Evolutionary conservation across 2,797 vertebrate species (phyloP), one percentile per base, ranked within the genome.

Genomic region (Ispidina picta): DNA sequence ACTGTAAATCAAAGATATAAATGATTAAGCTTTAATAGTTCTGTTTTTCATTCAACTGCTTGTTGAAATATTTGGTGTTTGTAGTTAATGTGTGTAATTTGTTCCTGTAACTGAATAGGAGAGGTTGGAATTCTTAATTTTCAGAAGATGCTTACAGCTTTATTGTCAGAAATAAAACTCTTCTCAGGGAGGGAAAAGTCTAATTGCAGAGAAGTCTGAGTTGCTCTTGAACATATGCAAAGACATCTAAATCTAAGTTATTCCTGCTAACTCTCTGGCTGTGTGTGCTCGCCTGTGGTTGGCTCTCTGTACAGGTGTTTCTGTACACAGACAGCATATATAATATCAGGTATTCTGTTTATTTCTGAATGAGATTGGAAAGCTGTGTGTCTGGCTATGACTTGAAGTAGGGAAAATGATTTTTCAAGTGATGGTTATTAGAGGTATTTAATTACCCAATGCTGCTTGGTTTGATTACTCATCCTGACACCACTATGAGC

Each of bases 401-500:
- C 3, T 39, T 35, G 33, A 62, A 58, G 8, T 1, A 58, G 4
- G 25, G 43, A 72, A 63, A 52, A 6, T 17, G 6, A 1, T 37
- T 31, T 74, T 89, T 77, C 33, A 39, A 22, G 43, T 23, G 17
- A 25, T 55, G 26, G 9, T 62, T 77, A 7, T 31, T 29, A 29
- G 8, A 69, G 20, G 14, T 4, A 2, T 2, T 13, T 46, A 43
- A 59, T 71, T 59, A 11, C 22, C 43, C 0, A 18, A 9, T 21
- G 14, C 4, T 80, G 29, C 21, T 44, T 0, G 2, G 31, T 59
- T 55, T 63, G 22, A 15, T 68, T 49, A 14, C 6, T n/a, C 33
- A 14, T 1, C 4, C 5, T 52, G 75, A 19, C 0, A 0, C 15
- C 41, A 31, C 22, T 18, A 43, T 2, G 22, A 33, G 6, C n/a